Conservation (phyloP, 2,797 vertebrate genomes). For the Phoxinus dragarum region DNA sequence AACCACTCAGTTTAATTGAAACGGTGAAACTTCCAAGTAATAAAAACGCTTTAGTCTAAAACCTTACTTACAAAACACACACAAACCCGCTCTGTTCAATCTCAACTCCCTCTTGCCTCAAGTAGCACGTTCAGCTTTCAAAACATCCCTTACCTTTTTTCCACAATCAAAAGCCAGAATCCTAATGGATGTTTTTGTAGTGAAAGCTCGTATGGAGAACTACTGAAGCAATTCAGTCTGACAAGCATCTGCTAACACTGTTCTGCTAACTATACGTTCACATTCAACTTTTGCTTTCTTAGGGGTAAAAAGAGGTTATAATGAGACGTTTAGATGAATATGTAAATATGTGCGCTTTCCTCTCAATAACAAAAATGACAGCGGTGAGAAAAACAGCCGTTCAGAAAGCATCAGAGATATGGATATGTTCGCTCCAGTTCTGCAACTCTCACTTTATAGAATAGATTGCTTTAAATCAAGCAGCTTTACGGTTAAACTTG, state of each 20-base stretch:
- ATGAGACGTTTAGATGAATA: not conserved
- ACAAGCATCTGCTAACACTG: not conserved
- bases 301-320: no score
- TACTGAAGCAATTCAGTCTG: not conserved
- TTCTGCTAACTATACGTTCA: no score
- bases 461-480: no score
- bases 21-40: not conserved
- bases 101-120: not conserved
- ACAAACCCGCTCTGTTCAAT: constrained; percentile 5
- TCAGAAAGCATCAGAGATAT: no score
- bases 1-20: not conserved
- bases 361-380: no score
- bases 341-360: not conserved
- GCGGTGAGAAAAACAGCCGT: no score
- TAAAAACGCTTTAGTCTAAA: not conserved
- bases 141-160: not conserved
- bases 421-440: no score
- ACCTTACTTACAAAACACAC: no score
- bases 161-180: not conserved
- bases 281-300: no score
- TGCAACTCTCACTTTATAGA: no score
- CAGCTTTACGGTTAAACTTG: not conserved
- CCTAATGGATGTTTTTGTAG: not conserved
- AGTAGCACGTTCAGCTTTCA: constrained; percentile 6
- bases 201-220: not conserved